phyloP scores from a whole-genome alignment of 2,113 vertebrate genomes.

The Zosterops hypoxanthus region DNA sequence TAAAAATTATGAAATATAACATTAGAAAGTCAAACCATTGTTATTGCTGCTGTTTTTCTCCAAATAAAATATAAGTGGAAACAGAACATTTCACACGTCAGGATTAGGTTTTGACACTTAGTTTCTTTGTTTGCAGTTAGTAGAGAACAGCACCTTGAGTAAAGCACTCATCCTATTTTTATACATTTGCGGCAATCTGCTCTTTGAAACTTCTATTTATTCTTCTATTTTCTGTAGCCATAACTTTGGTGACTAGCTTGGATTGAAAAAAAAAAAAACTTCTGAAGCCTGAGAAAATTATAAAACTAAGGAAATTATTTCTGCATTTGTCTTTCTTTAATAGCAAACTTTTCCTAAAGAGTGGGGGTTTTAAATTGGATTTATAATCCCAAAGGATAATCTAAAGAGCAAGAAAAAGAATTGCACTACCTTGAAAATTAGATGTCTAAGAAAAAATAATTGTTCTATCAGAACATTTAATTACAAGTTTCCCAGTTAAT shows the following conservation, averaged over 20 bases:
- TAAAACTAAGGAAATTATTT: background rate
- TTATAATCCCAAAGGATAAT: background rate
- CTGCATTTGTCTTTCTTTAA: background rate
- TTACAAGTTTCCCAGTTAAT: background rate
- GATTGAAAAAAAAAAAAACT: background rate
- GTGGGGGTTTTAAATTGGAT: accelerated
- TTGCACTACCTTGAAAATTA: background rate
- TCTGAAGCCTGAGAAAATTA: background rate
- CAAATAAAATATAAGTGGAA: background rate
- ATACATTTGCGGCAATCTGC: background rate
- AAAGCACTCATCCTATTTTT: background rate
- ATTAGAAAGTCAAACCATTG: background rate
- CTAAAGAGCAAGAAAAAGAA: background rate
- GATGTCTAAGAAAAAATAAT: background rate
- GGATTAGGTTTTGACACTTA: background rate
- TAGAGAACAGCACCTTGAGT: background rate
- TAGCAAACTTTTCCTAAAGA: background rate
- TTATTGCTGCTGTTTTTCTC: background rate
- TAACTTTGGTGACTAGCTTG: background rate
- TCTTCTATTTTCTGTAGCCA: background rate
- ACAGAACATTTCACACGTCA: background rate
- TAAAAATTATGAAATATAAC: background rate
- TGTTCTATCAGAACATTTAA: background rate
- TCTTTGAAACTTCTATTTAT: background rate
- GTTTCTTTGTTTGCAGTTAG: background rate